phyloP scores from a whole-genome alignment of 2,888 invertebrate species.

The Dorcus parallelipipedus region DNA sequence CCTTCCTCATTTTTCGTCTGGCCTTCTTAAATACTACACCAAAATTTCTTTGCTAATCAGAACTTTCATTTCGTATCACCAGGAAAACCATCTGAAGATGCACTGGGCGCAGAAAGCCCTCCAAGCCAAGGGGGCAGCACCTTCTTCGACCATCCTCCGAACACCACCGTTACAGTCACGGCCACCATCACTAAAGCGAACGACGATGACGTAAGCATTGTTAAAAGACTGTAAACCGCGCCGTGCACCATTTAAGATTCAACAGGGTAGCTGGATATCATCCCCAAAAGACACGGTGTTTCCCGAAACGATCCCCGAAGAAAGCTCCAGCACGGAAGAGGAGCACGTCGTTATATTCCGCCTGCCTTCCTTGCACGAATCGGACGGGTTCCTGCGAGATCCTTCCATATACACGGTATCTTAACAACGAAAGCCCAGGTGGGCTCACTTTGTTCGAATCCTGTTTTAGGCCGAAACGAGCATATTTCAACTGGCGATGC shows the following conservation, averaged over 20 bases:
- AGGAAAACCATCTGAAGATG: constrained; percentile 30
- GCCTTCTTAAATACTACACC: too few relatives aligned
- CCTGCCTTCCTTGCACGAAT: constrained; percentile 70
- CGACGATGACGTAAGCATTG: constrained; percentile 57
- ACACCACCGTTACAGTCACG: constrained; percentile 46
- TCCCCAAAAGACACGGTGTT: constrained; percentile 86
- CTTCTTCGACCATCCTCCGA: constrained; percentile 52
- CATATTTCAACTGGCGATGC: constrained; percentile 65
- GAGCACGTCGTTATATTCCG: constrained; percentile 89
- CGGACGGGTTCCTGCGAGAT: constrained; percentile 69
- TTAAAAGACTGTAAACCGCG: not conserved
- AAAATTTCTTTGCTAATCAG: too few relatives aligned
- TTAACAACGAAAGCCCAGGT: not conserved
- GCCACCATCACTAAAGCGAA: constrained; percentile 46
- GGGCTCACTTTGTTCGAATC: too few relatives aligned
- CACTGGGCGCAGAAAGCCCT: constrained; percentile 56
- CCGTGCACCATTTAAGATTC: constrained; percentile 18
- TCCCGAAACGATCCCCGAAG: constrained; percentile 90
- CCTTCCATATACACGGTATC: constrained; percentile 76
- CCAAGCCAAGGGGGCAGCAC: constrained; percentile 57
- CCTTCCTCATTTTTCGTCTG: too few relatives aligned
- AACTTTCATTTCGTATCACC: not conserved
- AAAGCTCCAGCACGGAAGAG: constrained; percentile 88
- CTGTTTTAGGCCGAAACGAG: constrained; percentile 68
- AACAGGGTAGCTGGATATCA: constrained; percentile 70